Conservation (phyloP, 2,797 vertebrate species). For the Synanceia verrucosa region DNA sequence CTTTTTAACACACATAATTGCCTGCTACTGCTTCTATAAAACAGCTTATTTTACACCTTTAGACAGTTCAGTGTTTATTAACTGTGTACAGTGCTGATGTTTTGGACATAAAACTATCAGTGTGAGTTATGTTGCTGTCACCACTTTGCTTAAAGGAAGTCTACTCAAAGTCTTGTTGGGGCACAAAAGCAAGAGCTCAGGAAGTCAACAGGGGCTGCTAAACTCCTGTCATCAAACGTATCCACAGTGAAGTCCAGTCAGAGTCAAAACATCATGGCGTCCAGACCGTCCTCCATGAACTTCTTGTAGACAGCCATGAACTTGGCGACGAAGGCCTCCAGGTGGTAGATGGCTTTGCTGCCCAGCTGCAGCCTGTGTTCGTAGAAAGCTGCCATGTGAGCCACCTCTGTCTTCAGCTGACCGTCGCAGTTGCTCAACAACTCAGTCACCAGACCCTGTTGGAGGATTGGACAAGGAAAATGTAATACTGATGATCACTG, state of each 20-base stretch:
- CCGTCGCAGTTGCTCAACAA: slow-evolving; percentile 95
- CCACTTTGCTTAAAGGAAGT: background rate
- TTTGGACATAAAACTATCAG: background rate
- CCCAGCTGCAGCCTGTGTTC: slow-evolving; percentile 96
- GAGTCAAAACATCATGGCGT: slow-evolving; percentile 93
- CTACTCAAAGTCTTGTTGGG: background rate
- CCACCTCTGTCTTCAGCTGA: slow-evolving; percentile 94
- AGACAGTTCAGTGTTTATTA: background rate
- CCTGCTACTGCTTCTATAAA: background rate
- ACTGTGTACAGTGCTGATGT: background rate
- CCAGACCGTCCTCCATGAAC: slow-evolving; percentile 98
- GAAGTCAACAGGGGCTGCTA: background rate
- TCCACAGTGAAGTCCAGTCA: slow-evolving; percentile 7
- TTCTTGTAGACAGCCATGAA: slow-evolving; percentile 99
- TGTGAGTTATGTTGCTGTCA: background rate
- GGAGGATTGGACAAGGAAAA: background rate
- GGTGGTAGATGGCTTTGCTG: slow-evolving; percentile 96
- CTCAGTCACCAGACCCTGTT: slow-evolving; percentile 91
- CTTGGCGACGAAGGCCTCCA: slow-evolving; percentile 96
- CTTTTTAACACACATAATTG: background rate
- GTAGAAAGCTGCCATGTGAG: slow-evolving; percentile 94
- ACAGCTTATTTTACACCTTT: background rate
- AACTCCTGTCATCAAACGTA: background rate
- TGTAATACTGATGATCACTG: accelerated
- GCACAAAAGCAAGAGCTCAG: background rate